phyloP scores from a whole-genome alignment of 2,888 invertebrate species.

The Drosophila hamatofila region DNA sequence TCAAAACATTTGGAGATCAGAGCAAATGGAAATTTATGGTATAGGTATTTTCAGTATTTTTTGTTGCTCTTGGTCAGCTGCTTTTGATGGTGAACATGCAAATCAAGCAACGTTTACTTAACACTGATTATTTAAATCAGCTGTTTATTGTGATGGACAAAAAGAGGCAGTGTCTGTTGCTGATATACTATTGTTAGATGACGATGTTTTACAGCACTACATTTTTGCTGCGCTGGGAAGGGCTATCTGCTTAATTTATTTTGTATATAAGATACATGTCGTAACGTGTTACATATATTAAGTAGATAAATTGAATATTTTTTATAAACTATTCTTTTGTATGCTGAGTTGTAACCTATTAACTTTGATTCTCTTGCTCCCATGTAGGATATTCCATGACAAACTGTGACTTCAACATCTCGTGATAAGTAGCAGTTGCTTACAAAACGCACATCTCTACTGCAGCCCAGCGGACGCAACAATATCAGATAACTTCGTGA shows the following conservation, averaged over 20 bases:
- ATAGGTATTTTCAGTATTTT: constrained; percentile 12
- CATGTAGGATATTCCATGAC: neutral
- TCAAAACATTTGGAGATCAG: neutral
- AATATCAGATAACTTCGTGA: constrained; percentile 45
- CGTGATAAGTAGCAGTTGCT: constrained; percentile 15
- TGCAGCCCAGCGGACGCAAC: constrained; percentile 56
- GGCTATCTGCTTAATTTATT: neutral
- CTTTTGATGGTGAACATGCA: neutral
- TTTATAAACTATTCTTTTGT: too few species aligned
- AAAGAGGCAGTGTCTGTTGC: too few species aligned
- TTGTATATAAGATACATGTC: neutral
- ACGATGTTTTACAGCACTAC: constrained; percentile 16
- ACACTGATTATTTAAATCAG: constrained; percentile 30
- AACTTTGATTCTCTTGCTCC: neutral
- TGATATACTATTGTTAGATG: neutral
- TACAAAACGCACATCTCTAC: constrained; percentile 33
- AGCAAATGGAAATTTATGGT: neutral
- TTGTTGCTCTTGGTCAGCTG: constrained; percentile 23
- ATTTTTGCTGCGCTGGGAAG: neutral
- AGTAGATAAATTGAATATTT: neutral
- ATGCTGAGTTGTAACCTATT: too few species aligned
- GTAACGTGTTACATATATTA: neutral
- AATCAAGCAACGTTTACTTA: constrained; percentile 16
- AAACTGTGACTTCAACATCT: neutral
- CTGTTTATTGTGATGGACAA: constrained; percentile 29